Base-by-base conservation (phyloP, 2,113 vertebrate species). In the Protobothrops mucrosquamatus region DNA sequence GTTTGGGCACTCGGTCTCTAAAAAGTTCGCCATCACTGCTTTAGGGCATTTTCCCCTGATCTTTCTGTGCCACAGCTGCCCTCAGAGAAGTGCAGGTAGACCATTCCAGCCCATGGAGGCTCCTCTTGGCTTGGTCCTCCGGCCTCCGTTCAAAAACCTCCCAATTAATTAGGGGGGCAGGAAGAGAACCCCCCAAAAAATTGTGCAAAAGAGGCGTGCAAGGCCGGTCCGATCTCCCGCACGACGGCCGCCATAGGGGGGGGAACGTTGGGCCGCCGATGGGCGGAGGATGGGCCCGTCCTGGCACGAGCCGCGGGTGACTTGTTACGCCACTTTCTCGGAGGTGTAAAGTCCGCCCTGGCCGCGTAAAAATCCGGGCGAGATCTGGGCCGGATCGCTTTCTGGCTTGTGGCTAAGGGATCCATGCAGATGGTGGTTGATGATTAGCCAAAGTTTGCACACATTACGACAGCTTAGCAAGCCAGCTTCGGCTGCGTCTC, bases 281-380 rank as follows among this genome's bases (percentile, higher is more conserved):
- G 2, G 34, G n/a, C 2, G 6, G 52, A 22, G 88, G 12, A 91
- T 89, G 85, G 56, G 91, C 94, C 91, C 93, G 90, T 48, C 85
- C 26, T 93, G 43, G 93, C 91, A 56, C 64, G 91, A 89, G 56
- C 61, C 91, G 94, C 89, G 95, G 93, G 94, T 95, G 93, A 94
- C 59, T 88, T 91, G 95, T 94, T 94, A 18, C 14, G 92, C 91
- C 93, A 87, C 55, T 52, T 90, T 95, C 90, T 87, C 86, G 92
- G 46, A 94, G 88, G 98, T 95, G 81, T 97, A 97, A 97, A 98
- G 98, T 98, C 95, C 97, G 95, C 91, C 91, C 96, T 2, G 46
- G 18, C 34, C 1, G 6, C 18, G 3, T 34, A 81, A 74, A 34
- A 74, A 20, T 20, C 69, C 6, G 95, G 93, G 94, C 96, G 97